Evolutionary conservation across 2,797 vertebrate genomes (phyloP), one percentile per base, ranked within the genome.

Genomic region (Anniella stebbinsi): DNA sequence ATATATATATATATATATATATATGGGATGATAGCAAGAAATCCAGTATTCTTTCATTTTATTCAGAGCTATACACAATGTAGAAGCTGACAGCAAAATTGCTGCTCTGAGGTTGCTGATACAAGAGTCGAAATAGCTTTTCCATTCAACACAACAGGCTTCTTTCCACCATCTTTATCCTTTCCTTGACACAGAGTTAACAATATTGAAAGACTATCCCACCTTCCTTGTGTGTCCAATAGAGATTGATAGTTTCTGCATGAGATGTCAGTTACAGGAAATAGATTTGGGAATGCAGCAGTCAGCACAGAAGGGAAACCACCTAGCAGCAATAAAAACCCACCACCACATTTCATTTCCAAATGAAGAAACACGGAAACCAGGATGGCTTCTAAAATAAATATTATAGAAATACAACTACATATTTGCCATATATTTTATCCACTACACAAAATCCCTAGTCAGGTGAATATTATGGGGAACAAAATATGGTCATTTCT

Each of bases 231-330:
- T 90, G 87, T 89, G 87, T 77, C 88, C 89, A 87, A 83, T 57
- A 93, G 15, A 88, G 77, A 89, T 36, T 89, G 88, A 94, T 93
- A 87, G 72, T 3, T 94, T 84, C 23, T 91, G 60, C 82, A 88
- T 54, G 73, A 88, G 33, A 84, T 1, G 0, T 80, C 67, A 92
- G 72, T 84, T 54, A 89, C 89, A 23, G 51, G 84, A 91, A 80
- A 28, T 73, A 86, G 60, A 33, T 23, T 88, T 83, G 80, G 41
- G 91, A 82, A 92, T 91, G 38, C 67, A 92, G 72, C 84, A 93
- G 66, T 88, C 77, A 90, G 51, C 63, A 81, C 5, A 23, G 48
- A 87, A 72, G 57, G 3, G 92, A 21, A 81, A 7, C 41, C 92
- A 45, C 67, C 80, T 69, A 88, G 33, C 51, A 66, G 41, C 36